Evolutionary conservation across 53 echinoderm and acorn worm genomes (phyloP), one percentile per base, ranked within the genome.

Genomic region (Echinarachnius parma): DNA sequence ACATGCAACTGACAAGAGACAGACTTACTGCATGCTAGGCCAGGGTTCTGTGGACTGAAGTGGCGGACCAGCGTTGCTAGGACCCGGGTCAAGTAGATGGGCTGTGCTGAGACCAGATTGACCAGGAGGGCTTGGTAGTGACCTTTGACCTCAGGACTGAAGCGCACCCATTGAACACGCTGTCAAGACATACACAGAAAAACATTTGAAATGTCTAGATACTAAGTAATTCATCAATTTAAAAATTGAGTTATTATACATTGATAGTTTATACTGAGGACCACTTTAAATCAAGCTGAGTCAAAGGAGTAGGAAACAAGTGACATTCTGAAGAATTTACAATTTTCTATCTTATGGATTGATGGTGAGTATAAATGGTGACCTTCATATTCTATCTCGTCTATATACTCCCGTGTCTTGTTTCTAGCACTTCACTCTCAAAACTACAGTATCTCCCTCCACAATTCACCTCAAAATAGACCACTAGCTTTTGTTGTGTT

Each of bases 31-130:
- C 18, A 16, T 2, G 48, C 18, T 18, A 35, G 53, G 15, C 3
- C 22, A 15, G 70, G 66, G 47, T 48, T 69, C 31, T 69, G 35
- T 11, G 70, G 70, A 35, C 34, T 53, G 26, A 69, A 69, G 53
- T 69, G 70, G 9, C 70, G 52, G 13, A 69, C 70, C 5, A 69
- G 70, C 20, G 70, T 69, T 9, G 70, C 15, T 34, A 69, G 54
- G 19, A 69, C 70, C 34, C 70, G 50, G 35, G 70, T 69, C 26
- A 69, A 34, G 47, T 53, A 69, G 53, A 69, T 69, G 53, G 70
- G 70, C 16, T 69, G 70, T 30, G 70, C 70, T 10, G 70, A 69
- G 30, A 69, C 70, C 53, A 69, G 18, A 36, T 69, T 50, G 37
- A 69, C 53, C 33, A 69, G 34, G 13, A 69, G 34, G 24, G 70